phyloP scores from a whole-genome alignment of 2,113 vertebrate genomes.

The Oreocharis arfaki region DNA sequence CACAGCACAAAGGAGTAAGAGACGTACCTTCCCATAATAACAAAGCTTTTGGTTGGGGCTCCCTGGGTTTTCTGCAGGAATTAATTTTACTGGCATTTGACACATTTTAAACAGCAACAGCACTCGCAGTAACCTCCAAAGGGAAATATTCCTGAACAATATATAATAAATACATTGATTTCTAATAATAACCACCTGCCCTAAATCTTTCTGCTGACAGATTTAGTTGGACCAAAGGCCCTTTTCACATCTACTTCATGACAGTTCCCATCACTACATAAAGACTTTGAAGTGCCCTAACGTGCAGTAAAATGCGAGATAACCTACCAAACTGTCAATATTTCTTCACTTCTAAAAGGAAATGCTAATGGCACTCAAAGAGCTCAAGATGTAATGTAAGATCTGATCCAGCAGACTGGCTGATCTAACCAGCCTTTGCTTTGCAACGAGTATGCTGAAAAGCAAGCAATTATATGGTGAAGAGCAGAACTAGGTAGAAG shows the following conservation, averaged over 20 bases:
- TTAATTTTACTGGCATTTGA: slow-evolving; percentile 51
- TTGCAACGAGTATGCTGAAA: slow-evolving; percentile 1
- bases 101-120: slow-evolving; percentile 57
- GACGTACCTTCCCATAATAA: background rate
- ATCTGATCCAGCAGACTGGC: slow-evolving; percentile 44
- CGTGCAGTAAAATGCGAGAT: slow-evolving; percentile 49
- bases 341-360: slow-evolving; percentile 65
- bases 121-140: slow-evolving; percentile 44
- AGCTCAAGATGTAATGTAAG: slow-evolving; percentile 53
- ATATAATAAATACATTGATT: slow-evolving; percentile 68
- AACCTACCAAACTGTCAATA: slow-evolving; percentile 67
- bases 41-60: slow-evolving; percentile 11
- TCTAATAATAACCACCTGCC: slow-evolving; percentile 63
- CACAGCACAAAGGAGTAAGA: background rate
- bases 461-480: slow-evolving; percentile 52
- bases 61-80: slow-evolving; percentile 30
- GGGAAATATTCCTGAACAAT: slow-evolving; percentile 57
- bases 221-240: slow-evolving; percentile 66
- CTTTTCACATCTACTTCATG: slow-evolving; percentile 59
- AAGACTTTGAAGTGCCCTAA: slow-evolving; percentile 70
- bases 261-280: slow-evolving; percentile 64
- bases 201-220: slow-evolving; percentile 62
- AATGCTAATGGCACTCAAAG: slow-evolving; percentile 64
- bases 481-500: slow-evolving; percentile 48
- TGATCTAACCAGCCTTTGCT: slow-evolving; percentile 45